Base-by-base conservation (phyloP, 2,797 vertebrate species). In the Vireo griseus region DNA sequence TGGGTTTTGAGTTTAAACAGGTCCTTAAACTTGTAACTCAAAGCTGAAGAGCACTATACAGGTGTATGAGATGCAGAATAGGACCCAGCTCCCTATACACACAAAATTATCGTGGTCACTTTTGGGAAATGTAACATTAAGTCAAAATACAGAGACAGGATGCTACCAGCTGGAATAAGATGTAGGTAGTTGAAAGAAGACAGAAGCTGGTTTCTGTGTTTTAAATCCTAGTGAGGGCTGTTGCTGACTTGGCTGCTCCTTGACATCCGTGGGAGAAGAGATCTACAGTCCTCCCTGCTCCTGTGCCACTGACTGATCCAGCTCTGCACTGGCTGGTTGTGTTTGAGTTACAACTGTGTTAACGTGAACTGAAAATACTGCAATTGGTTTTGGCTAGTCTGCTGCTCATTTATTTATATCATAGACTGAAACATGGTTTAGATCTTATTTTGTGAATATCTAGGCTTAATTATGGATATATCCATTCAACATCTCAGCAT, bases 81-180 rank as follows among this genome's bases (percentile, higher is more conserved):
- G 28, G 39, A 68, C 35, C 16, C 47, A 35, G 44, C 31, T 68
- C 37, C 15, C 66, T 55, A 1, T 5, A 17, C 7, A 15, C 13
- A 28, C 11, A 44, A 50, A 42, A 66, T 20, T 6, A 33, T 42
- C 0, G 0, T 10, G 21, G 6, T 45, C 20, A 5, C n/a, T 78
- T 57, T 7, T 22, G 7, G 16, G 40, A 37, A 75, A 19, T n/a
- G 39, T 47, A n/a, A 6, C 22, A 9, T 52, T 42, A 55, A 71
- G 44, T 58, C 55, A 50, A n/a, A 79, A 39, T 18, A 21, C 28
- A 50, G 42, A n/a, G 12, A 18, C 11, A 45, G 61, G 35, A 37
- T 81, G 29, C 18, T 73, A 3, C 51, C 44, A 88, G 19, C 39
- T 48, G 66, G 39, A 54, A 21, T 52, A 40, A 54, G 12, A 24